phyloP scores from a whole-genome alignment of 2,797 vertebrate species.

The Streptopelia turtur region DNA sequence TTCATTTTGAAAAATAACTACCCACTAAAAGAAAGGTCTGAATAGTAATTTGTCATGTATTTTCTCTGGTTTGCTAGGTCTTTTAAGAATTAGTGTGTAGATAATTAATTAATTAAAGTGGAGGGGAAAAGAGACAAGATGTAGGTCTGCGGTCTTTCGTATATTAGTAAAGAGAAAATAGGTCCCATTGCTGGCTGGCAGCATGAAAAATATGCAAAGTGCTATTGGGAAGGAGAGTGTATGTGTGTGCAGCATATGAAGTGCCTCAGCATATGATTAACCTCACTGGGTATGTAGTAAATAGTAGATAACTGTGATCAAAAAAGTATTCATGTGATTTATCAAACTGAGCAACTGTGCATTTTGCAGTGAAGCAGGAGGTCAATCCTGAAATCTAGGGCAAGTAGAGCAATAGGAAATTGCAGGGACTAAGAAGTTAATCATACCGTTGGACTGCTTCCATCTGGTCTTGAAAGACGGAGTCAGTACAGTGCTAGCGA shows the following conservation, averaged over 20 bases:
- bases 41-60: neutral
- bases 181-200: neutral
- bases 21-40: neutral
- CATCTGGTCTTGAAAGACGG: slow-evolving; percentile 76
- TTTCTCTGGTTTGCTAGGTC: neutral
- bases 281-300: slow-evolving; percentile 74
- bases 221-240: slow-evolving; percentile 54
- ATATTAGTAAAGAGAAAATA: neutral
- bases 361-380: slow-evolving; percentile 77
- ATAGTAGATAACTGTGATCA: slow-evolving; percentile 79
- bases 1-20: neutral
- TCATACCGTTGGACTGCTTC: slow-evolving; percentile 76
- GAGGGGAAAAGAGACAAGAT: neutral
- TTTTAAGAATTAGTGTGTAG: slow-evolving; percentile 21
- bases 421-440: slow-evolving; percentile 80
- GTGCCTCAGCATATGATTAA: slow-evolving; percentile 74
- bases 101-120: neutral
- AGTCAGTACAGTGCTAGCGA: slow-evolving; percentile 37
- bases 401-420: slow-evolving; percentile 77
- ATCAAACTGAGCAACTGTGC: slow-evolving; percentile 77
- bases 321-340: slow-evolving; percentile 77
- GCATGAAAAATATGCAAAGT: slow-evolving; percentile 71
- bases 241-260: slow-evolving; percentile 67
- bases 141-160: neutral
- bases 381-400: slow-evolving; percentile 80